Conservation (phyloP, 2,888 invertebrate species). For the Zygaena filipendulae region DNA sequence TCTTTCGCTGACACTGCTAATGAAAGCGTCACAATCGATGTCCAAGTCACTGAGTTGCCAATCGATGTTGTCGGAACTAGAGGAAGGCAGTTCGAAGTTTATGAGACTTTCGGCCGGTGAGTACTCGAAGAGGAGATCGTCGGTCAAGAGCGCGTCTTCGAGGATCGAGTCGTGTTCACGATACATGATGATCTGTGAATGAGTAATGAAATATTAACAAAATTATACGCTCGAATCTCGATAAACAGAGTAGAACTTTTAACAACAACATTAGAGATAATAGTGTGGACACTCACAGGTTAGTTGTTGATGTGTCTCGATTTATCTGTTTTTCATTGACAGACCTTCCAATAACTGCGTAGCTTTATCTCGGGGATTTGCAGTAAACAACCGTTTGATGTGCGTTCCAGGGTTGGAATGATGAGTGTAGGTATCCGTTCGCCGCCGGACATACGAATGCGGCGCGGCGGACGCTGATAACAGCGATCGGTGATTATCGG, state of each 20-base stretch:
- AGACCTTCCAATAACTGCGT: too few relatives aligned
- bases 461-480: slow-evolving; percentile 54
- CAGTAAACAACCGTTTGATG: too few relatives aligned
- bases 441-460: slow-evolving; percentile 32
- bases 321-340: too few relatives aligned
- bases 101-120: slow-evolving; percentile 57
- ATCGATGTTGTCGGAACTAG: slow-evolving; percentile 33
- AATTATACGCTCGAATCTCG: too few relatives aligned
- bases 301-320: slow-evolving; percentile 1
- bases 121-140: slow-evolving; percentile 49
- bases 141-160: slow-evolving; percentile 44
- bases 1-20: slow-evolving; percentile 38
- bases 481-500: slow-evolving; percentile 53
- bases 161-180: slow-evolving; percentile 37
- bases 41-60: slow-evolving; percentile 50
- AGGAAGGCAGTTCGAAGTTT: slow-evolving; percentile 49
- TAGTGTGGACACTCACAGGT: not conserved
- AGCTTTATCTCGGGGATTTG: too few relatives aligned
- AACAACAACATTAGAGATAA: too few relatives aligned
- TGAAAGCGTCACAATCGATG: slow-evolving; percentile 47
- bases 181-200: too few relatives aligned
- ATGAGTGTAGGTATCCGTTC: too few relatives aligned
- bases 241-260: too few relatives aligned
- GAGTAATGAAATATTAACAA: too few relatives aligned
- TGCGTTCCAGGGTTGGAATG: too few relatives aligned